Base-by-base conservation (phyloP, 2,113 vertebrate species). In the Colaptes auratus region DNA sequence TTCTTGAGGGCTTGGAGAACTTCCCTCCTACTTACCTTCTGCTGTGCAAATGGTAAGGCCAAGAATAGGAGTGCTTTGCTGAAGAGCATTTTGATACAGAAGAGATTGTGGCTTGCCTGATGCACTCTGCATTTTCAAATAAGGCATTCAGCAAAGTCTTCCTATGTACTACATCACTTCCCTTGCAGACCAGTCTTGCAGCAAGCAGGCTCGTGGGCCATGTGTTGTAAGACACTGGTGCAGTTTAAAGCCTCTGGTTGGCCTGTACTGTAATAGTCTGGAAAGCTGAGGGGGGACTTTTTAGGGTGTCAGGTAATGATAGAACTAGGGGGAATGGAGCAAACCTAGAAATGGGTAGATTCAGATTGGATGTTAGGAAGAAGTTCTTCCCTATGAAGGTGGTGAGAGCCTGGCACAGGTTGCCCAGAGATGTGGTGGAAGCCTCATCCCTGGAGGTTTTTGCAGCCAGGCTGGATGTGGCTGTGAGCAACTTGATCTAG, bases 141-240 rank as follows among this genome's bases (percentile, higher is more conserved):
- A 20, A 92, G 46, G 30, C 66, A 24, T 44, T 85, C 44, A 55
- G 36, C 15, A 12, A 33, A 73, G n/a, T 25, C 27, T 59, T 76
- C n/a, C 1, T 44, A 23, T 0, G 3, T 46, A 21, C 42, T 25
- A 3, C 35, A 13, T 48, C 0, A 0, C n/a, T 81, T 71, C 56
- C 31, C 28, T 71, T 28, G 13, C 48, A 74, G 65, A 8, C 1
- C 1, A 64, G 16, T 50, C 31, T 80, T 3, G 1, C 42, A 67
- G 52, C n/a, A 46, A 30, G 28, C 73, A 67, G 60, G 12, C 28
- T 80, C 28, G 1, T 4, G 53, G 15, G 42, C 27, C 10, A 4
- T 3, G 3, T 2, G 0, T 21, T 72, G 18, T 17, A 44, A 80
- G 48, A 25, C 25, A 8, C 31, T 30, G 58, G 12, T 63, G 30